phyloP scores from a whole-genome alignment of 2,113 vertebrate genomes.

The Malurus melanocephalus region DNA sequence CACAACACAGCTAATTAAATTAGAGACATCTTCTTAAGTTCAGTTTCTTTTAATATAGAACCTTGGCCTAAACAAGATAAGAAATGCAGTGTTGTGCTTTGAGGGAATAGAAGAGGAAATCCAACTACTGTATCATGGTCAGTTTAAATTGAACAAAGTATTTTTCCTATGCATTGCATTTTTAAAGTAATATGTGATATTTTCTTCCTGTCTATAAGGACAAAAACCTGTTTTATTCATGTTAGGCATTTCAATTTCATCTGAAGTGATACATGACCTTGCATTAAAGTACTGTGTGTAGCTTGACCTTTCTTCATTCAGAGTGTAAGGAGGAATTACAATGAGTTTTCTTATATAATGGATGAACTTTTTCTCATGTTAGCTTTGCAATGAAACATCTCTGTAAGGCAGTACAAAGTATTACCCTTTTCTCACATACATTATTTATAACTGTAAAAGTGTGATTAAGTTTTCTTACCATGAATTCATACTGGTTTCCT shows the following conservation, averaged over 20 bases:
- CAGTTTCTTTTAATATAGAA: neutral
- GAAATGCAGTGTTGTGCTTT: neutral
- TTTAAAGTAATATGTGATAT: neutral
- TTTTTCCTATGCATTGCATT: neutral
- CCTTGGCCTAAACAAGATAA: neutral
- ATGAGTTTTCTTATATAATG: neutral
- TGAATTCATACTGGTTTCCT: neutral
- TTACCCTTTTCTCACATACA: neutral
- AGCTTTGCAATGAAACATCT: neutral
- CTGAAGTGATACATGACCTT: neutral
- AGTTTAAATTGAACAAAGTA: neutral
- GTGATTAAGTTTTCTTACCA: neutral
- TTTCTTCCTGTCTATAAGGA: neutral
- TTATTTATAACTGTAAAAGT: neutral
- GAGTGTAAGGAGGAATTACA: neutral
- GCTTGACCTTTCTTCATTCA: neutral
- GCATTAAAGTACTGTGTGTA: neutral
- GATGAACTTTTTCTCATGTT: neutral
- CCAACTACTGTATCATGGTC: neutral
- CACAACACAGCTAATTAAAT: neutral
- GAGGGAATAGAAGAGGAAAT: neutral
- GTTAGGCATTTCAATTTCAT: neutral
- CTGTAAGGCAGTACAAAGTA: neutral
- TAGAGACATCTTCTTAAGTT: neutral
- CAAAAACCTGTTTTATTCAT: neutral